A percentile compares a stretch with the other conserved stretches of the same genome.
Conservation (phyloP, 2,113 vertebrate species). For the Rhinogobius similis region DNA sequence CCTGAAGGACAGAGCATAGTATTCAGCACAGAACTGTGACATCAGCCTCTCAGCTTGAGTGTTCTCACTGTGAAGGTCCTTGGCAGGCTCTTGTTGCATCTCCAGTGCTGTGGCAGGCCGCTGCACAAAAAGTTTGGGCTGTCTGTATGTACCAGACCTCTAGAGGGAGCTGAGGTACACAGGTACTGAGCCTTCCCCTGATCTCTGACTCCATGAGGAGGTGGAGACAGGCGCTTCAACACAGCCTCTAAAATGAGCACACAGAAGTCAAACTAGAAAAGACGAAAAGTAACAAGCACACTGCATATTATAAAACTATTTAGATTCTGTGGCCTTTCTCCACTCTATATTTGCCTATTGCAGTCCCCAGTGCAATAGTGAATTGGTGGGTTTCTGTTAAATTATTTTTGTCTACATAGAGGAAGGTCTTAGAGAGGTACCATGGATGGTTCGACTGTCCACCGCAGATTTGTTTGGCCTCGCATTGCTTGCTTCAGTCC, state of each 20-base stretch:
- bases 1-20: constrained; percentile 63
- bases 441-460: not conserved
- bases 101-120: constrained; percentile 91
- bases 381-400: no score
- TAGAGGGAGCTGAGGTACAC: constrained; percentile 83
- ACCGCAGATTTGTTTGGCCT: not conserved
- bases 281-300: no score
- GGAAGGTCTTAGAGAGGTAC: not conserved
- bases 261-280: fast-evolving
- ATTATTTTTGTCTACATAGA: no score
- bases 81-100: constrained; percentile 93
- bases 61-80: constrained; percentile 89
- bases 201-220: constrained; percentile 73
- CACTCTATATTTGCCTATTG: no score
- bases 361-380: no score
- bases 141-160: constrained; percentile 89
- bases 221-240: constrained; percentile 81
- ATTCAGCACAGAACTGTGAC: not conserved
- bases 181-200: constrained; percentile 76
- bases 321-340: no score
- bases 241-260: constrained; percentile 80
- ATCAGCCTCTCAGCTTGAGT: not conserved
- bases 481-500: not conserved
- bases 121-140: constrained; percentile 96
- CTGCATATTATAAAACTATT: no score